Conservation (phyloP, 2,888 invertebrate species). For the Orchestes rusci region DNA sequence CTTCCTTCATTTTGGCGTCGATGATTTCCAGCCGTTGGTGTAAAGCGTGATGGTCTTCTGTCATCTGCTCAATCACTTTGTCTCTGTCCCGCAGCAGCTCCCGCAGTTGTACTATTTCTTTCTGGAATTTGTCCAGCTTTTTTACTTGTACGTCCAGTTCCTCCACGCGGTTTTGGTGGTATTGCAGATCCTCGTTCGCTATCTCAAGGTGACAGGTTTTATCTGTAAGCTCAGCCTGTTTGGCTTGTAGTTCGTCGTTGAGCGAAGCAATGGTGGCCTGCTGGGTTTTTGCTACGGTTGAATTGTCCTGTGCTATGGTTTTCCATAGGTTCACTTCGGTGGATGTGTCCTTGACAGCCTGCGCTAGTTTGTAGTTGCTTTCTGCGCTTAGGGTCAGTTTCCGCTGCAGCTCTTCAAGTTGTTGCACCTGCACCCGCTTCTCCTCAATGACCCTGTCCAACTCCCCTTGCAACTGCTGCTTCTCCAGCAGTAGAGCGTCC, state of each 20-base stretch:
- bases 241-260: conserved; percentile 1
- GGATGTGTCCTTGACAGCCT: background rate
- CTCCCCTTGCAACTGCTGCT: conserved; percentile 44
- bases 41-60: conserved; percentile 48
- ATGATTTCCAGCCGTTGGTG: conserved; percentile 49
- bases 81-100: conserved; percentile 54
- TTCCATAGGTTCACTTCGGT: background rate
- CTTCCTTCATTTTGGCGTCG: conserved; percentile 49
- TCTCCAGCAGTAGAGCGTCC: conserved; percentile 43
- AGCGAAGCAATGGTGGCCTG: background rate
- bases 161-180: conserved; percentile 48
- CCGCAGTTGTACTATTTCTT: conserved; percentile 52
- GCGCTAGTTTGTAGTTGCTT: background rate
- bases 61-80: conserved; percentile 52
- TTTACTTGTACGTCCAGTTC: conserved; percentile 44
- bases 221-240: conserved; percentile 35
- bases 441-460: conserved; percentile 52
- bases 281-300: too few species aligned
- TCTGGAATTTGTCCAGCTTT: conserved; percentile 24
- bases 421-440: too few species aligned
- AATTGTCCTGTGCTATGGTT: too few species aligned
- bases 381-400: background rate
- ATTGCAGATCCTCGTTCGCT: conserved; percentile 42
- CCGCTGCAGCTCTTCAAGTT: conserved; percentile 34
- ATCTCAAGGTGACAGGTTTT: conserved; percentile 52